These are phyloP conservation scores for Stegophylla sp. DNA, from an alignment of 2,888 invertebrate genomes.

Conservation along the genomic window DNA sequence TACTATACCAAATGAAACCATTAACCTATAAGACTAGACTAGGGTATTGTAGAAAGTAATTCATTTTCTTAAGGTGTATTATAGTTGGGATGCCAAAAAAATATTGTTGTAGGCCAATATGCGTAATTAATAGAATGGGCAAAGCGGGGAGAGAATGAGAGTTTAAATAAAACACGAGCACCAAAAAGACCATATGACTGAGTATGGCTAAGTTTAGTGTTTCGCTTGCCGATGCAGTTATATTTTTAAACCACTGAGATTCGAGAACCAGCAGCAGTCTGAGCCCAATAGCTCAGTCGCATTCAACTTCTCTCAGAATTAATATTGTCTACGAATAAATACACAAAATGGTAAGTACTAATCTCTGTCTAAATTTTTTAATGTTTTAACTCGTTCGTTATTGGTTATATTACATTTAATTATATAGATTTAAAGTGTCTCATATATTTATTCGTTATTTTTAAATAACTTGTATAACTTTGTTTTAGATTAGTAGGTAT, in stretches of 20 bases:
- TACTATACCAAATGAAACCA: neutral
- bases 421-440: too few relatives aligned
- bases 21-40: neutral
- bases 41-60: conserved; percentile 19
- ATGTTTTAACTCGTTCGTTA: conserved; percentile 6
- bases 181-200: conserved; percentile 52
- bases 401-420: neutral
- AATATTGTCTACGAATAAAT: conserved; percentile 44
- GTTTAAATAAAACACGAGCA: conserved; percentile 51
- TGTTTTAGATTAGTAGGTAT: too few relatives aligned
- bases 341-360: conserved; percentile 47
- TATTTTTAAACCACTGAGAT: conserved; percentile 50
- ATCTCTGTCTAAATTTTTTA: neutral
- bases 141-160: conserved; percentile 33
- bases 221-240: conserved; percentile 38
- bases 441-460: too few relatives aligned
- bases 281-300: conserved; percentile 36
- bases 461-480: too few relatives aligned
- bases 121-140: conserved; percentile 20
- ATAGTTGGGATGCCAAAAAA: conserved; percentile 27
- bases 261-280: conserved; percentile 29
- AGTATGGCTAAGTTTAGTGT: conserved; percentile 59
- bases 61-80: conserved; percentile 18
- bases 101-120: conserved; percentile 17
- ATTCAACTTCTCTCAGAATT: conserved; percentile 39